phyloP scores from a whole-genome alignment of 2,113 vertebrate genomes.

The Pelmatolapia mariae region DNA sequence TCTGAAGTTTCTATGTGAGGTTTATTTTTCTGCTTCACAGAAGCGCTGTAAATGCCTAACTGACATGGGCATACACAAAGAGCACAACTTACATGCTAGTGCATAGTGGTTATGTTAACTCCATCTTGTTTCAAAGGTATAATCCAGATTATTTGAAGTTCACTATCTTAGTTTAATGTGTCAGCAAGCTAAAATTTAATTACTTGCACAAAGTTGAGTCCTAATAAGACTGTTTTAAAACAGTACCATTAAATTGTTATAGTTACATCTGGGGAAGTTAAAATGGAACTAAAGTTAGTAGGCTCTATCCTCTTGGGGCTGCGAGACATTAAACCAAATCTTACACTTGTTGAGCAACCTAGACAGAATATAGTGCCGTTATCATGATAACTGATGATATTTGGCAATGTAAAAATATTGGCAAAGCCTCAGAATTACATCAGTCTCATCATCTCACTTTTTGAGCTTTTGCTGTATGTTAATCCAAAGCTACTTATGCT shows the following conservation, averaged over 20 bases:
- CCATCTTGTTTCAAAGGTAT: background rate
- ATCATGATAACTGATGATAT: background rate
- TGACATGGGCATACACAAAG: background rate
- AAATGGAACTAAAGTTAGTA: accelerated
- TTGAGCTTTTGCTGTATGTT: background rate
- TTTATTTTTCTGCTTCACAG: background rate
- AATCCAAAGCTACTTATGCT: background rate
- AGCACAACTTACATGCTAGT: background rate
- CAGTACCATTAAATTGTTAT: background rate
- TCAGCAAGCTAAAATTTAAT: background rate
- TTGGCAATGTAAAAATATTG: background rate
- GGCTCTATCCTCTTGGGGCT: background rate
- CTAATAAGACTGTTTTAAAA: background rate
- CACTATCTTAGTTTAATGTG: background rate
- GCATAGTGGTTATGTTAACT: background rate
- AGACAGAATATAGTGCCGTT: background rate
- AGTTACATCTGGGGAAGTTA: background rate
- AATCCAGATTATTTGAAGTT: background rate
- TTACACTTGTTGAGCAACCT: background rate
- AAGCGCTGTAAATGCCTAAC: background rate
- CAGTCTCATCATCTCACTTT: background rate
- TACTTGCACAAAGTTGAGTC: background rate
- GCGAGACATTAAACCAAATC: background rate
- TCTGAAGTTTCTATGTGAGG: background rate
- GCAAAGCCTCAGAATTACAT: background rate